Evolutionary conservation across 1,140 invertebrate genomes (phyloP).

Genomic region (Rhysida immarginata): DNA sequence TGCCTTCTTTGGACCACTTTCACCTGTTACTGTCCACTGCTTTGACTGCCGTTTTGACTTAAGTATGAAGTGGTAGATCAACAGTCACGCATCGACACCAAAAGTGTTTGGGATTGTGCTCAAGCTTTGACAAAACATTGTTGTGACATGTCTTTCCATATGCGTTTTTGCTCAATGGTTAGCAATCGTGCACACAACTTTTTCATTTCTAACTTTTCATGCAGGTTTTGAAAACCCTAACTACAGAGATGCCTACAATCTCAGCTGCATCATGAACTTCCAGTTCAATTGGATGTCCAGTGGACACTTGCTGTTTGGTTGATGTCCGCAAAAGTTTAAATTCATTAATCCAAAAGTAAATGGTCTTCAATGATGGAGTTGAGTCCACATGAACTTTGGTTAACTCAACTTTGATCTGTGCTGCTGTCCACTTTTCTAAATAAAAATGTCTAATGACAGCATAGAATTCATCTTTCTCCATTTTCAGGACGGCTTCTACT

Average conservation of each 20-base stretch:
- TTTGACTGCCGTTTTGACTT: conserved; percentile 1
- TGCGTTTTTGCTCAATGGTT: conserved; percentile 3
- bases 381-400: background rate
- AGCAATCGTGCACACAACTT: conserved; percentile 6
- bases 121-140: conserved; percentile 11
- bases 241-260: conserved; percentile 1
- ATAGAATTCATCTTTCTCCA: background rate
- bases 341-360: background rate
- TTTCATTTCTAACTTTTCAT: conserved; percentile 7
- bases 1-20: conserved; percentile 1
- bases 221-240: conserved; percentile 3
- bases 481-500: conserved; percentile 1
- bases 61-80: conserved; percentile 3
- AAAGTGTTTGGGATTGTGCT: background rate
- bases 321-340: background rate
- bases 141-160: conserved; percentile 3
- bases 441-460: background rate
- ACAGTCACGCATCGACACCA: background rate
- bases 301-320: background rate
- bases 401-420: background rate
- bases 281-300: background rate
- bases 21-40: background rate
- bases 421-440: background rate
- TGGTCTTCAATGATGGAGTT: background rate
- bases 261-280: conserved; percentile 1